phyloP scores from a whole-genome alignment of 2,888 invertebrate species.

The Drosophila kuntzei region DNA sequence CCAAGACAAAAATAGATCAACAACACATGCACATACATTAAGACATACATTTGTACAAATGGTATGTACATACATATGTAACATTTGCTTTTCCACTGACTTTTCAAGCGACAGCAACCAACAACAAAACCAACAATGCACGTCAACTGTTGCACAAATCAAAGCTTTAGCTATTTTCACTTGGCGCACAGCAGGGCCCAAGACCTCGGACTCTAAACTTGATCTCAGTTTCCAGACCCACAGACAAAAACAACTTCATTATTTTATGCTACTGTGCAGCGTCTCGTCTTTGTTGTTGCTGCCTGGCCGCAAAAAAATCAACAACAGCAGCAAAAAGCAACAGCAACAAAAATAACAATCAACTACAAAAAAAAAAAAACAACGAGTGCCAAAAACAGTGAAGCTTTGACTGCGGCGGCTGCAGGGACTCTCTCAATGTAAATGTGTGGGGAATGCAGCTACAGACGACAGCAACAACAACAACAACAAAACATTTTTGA shows the following conservation, averaged over 20 bases:
- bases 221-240: constrained; percentile 45
- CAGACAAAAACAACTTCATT: constrained; percentile 77
- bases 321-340: constrained; percentile 33
- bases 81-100: constrained; percentile 39
- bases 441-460: constrained; percentile 9
- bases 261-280: constrained; percentile 72
- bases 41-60: background rate
- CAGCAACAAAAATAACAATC: constrained; percentile 39
- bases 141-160: constrained; percentile 45
- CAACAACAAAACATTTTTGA: constrained; percentile 33
- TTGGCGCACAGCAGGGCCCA: constrained; percentile 52
- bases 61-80: constrained; percentile 5
- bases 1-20: constrained; percentile 39
- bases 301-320: constrained; percentile 59
- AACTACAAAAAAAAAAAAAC: constrained; percentile 43
- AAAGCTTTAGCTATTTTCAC: constrained; percentile 55
- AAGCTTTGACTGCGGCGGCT: constrained; percentile 40
- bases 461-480: constrained; percentile 15
- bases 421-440: constrained; percentile 39
- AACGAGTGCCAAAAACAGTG: constrained; percentile 66
- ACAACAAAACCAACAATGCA: constrained; percentile 14
- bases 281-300: constrained; percentile 26
- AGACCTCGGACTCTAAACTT: constrained; percentile 42
- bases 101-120: constrained; percentile 35
- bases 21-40: constrained; percentile 4